Conservation (phyloP, 2,888 invertebrate genomes). For the Chrysolina haemoptera region DNA sequence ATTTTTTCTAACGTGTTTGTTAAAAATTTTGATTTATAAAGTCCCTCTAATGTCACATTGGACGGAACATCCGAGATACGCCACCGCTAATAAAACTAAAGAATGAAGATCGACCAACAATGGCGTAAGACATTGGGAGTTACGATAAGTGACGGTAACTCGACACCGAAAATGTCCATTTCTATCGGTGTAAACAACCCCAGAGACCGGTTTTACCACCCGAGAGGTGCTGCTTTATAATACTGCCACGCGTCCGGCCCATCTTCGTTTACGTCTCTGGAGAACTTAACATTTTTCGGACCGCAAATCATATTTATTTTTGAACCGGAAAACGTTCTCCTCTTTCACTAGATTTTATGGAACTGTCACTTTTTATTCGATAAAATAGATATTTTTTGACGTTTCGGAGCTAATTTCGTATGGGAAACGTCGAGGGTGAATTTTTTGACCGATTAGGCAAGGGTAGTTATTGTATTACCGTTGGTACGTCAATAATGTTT, state of each 20-base stretch:
- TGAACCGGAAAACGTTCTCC: slow-evolving; percentile 53
- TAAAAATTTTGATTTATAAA: too few species aligned
- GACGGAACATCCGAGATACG: not conserved
- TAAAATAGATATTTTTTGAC: slow-evolving; percentile 55
- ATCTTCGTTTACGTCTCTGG: slow-evolving; percentile 64
- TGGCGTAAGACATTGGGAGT: slow-evolving; percentile 64
- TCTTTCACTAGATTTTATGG: slow-evolving; percentile 52
- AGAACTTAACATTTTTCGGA: slow-evolving; percentile 59
- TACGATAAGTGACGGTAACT: slow-evolving; percentile 67
- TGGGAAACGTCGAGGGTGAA: slow-evolving; percentile 34
- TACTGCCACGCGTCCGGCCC: slow-evolving; percentile 63
- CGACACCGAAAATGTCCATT: slow-evolving; percentile 67
- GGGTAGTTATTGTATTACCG: slow-evolving; percentile 22
- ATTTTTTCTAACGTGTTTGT: too few species aligned
- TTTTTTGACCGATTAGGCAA: slow-evolving; percentile 19
- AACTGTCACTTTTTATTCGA: slow-evolving; percentile 56
- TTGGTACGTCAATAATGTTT: slow-evolving; percentile 10
- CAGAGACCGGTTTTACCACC: slow-evolving; percentile 57
- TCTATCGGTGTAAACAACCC: slow-evolving; percentile 54
- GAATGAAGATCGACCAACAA: slow-evolving; percentile 47
- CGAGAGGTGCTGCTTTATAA: slow-evolving; percentile 61
- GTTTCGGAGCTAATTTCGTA: slow-evolving; percentile 47
- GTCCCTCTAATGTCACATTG: too few species aligned
- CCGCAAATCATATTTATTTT: slow-evolving; percentile 63
- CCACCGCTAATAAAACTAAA: slow-evolving; percentile 24